Evolutionary conservation across 2,888 invertebrate species (phyloP).

Genomic region (Gordius sp.): DNA sequence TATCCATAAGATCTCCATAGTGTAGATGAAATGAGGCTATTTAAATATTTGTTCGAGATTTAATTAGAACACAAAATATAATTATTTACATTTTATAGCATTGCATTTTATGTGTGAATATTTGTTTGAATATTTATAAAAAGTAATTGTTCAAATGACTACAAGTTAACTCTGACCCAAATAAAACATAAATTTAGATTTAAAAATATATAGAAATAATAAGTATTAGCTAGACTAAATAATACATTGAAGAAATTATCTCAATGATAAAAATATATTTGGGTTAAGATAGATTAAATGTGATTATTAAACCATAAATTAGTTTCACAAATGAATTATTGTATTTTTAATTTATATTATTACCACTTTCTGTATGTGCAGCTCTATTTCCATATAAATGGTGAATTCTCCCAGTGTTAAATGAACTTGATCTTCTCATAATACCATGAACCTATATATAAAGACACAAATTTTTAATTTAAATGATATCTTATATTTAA

Average conservation of each 20-base stretch:
- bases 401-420: conserved; percentile 80
- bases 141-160: too few species aligned
- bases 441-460: conserved; percentile 54
- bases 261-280: too few species aligned
- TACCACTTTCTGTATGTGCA: conserved; percentile 12
- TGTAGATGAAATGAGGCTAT: conserved; percentile 52
- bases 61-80: conserved; percentile 17
- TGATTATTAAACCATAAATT: too few species aligned
- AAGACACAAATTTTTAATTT: conserved; percentile 15
- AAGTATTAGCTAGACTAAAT: too few species aligned
- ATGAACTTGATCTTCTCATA: conserved; percentile 67
- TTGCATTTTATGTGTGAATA: background rate
- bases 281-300: too few species aligned
- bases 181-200: too few species aligned
- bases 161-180: too few species aligned
- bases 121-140: conserved; percentile 17
- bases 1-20: conserved; percentile 95
- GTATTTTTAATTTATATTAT: too few species aligned
- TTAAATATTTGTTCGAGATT: conserved; percentile 4
- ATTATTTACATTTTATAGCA: conserved; percentile 14
- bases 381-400: conserved; percentile 46
- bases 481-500: conserved; percentile 13
- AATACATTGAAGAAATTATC: too few species aligned
- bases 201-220: too few species aligned
- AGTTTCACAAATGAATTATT: too few species aligned